A percentile compares a stretch with the other conserved stretches of the same genome.
Evolutionary conservation across 2,113 vertebrate genomes (phyloP).

Genomic region (Neogale vison): DNA sequence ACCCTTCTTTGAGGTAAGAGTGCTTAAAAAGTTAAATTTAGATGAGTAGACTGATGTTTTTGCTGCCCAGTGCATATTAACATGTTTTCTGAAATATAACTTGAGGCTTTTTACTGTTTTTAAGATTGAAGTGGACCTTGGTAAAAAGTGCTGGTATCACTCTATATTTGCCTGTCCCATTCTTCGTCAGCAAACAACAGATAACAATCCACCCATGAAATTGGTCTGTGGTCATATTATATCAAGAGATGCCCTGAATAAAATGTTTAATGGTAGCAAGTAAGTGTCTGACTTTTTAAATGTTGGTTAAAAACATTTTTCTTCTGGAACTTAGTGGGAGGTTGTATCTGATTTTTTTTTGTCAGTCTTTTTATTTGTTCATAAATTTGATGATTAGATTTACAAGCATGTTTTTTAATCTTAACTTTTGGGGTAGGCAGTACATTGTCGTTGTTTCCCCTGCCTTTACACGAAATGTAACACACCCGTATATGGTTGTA

Average conservation of each 20-base stretch:
- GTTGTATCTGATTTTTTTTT: not conserved
- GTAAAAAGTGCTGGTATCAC: conserved; percentile 93
- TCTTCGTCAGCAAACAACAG: conserved; percentile 92
- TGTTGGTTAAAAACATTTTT: not conserved
- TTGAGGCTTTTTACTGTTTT: conserved; percentile 21
- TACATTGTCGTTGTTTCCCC: not conserved
- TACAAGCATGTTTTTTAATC: not conserved
- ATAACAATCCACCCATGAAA: conserved; percentile 92
- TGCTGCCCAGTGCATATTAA: no score
- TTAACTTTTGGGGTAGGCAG: not conserved
- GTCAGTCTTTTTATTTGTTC: not conserved
- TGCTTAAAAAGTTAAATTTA: not conserved
- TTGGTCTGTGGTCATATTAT: conserved; percentile 93
- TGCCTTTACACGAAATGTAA: not conserved
- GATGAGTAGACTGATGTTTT: not conserved
- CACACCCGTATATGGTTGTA: accelerated
- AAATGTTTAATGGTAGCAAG: conserved; percentile 95
- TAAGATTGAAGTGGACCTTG: conserved; percentile 92
- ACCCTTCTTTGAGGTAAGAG: not conserved
- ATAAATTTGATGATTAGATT: not conserved
- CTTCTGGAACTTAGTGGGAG: not conserved
- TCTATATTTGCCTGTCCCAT: conserved; percentile 93
- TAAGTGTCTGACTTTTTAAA: conserved; percentile 81
- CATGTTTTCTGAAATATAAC: not conserved
- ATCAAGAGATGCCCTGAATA: conserved; percentile 93